Evolutionary conservation across 2,113 vertebrate genomes (phyloP).

Genomic region (Misgurnus mizolepis): DNA sequence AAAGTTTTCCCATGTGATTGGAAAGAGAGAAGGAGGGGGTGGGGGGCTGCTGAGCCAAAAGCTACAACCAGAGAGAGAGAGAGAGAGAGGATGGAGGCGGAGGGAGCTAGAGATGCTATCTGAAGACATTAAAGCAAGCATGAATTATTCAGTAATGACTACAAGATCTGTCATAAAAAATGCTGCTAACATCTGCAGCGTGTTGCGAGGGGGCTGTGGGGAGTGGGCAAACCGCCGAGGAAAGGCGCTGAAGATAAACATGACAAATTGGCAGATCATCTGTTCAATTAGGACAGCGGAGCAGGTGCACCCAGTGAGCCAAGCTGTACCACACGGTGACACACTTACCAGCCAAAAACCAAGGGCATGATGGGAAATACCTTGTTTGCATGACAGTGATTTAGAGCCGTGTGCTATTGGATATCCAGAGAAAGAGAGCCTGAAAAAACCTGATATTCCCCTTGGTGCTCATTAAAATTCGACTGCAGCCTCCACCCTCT

Average conservation of each 20-base stretch:
- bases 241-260: conserved; percentile 81
- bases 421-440: conserved; percentile 59
- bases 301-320: conserved; percentile 72
- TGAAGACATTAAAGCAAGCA: conserved; percentile 85
- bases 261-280: conserved; percentile 86
- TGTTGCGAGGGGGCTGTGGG: conserved; percentile 71
- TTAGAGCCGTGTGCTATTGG: conserved; percentile 72
- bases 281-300: conserved; percentile 79
- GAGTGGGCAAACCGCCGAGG: conserved; percentile 69
- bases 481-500: conserved; percentile 64
- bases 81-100: conserved; percentile 59
- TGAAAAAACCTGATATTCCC: conserved; percentile 75
- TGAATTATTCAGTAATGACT: conserved; percentile 98
- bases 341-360: conserved; percentile 74
- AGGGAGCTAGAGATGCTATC: conserved; percentile 81
- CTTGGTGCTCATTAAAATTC: conserved; percentile 83
- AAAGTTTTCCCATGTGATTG: conserved; percentile 86
- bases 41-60: conserved; percentile 50
- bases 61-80: conserved; percentile 57
- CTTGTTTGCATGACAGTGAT: conserved; percentile 81
- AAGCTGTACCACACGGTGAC: conserved; percentile 68
- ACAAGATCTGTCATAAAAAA: conserved; percentile 83
- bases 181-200: conserved; percentile 79
- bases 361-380: conserved; percentile 80
- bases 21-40: conserved; percentile 60